Percentiles rank a stretch among this genome's conserved stretches.
Conservation (phyloP, 2,888 invertebrate genomes). For the Trichogramma evanescens region DNA sequence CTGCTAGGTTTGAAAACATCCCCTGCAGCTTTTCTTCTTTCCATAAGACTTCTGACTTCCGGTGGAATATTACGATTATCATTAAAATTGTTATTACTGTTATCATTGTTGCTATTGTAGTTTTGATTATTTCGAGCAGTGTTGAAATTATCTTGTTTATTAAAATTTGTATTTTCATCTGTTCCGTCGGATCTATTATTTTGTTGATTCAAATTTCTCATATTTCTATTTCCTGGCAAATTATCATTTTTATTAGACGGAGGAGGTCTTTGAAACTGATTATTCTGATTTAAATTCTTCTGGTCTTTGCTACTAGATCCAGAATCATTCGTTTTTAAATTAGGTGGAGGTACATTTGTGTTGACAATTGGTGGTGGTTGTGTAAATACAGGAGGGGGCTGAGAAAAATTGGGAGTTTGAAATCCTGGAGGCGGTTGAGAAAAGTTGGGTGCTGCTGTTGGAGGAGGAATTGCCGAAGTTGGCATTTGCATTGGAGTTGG, state of each 20-base stretch:
- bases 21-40: constrained; percentile 38
- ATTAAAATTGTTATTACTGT: constrained; percentile 7
- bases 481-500: constrained; percentile 24
- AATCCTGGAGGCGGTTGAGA: constrained; percentile 32
- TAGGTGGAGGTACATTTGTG: constrained; percentile 7
- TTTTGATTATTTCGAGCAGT: constrained; percentile 3
- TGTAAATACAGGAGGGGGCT: constrained; percentile 29
- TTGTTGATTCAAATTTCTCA: constrained; percentile 8
- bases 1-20: constrained; percentile 41
- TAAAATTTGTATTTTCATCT: constrained; percentile 1
- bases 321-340: background rate
- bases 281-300: constrained; percentile 6
- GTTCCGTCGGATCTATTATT: constrained; percentile 1
- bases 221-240: background rate
- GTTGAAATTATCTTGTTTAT: constrained; percentile 8
- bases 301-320: constrained; percentile 1
- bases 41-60: constrained; percentile 43
- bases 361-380: constrained; percentile 25
- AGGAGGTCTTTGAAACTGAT: constrained; percentile 20
- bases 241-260: constrained; percentile 15
- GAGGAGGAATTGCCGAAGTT: background rate
- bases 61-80: constrained; percentile 29
- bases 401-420: constrained; percentile 30
- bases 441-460: constrained; percentile 25
- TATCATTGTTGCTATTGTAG: constrained; percentile 4